Evolutionary conservation across 2,113 vertebrate genomes (phyloP), one percentile per base, ranked within the genome.

Genomic region (Hemibagrus wyckioides): DNA sequence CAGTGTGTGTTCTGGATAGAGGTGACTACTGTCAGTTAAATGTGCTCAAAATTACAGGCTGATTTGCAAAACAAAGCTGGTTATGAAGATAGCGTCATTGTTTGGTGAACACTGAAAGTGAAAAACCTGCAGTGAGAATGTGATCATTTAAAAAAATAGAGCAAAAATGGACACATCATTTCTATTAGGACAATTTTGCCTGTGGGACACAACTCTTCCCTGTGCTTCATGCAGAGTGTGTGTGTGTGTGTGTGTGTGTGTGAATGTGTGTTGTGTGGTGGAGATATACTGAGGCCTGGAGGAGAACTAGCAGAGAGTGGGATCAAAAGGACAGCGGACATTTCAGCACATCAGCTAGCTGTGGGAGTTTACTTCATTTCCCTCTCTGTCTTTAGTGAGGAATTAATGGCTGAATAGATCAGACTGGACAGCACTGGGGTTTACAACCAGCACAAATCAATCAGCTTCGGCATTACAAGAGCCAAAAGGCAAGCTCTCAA

Each of bases 321-420:
- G 88, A 83, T 71, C 44, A 85, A 54, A 90, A 87, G 79, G 90
- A 92, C 89, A 86, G 50, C 85, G 61, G 48, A 44, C 50, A 89
- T 82, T 82, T 88, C 81, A 88, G 57, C 80, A 77, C 84, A 88
- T 86, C 80, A 48, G 79, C 91, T 86, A 89, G 90, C 90, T 90
- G 82, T 87, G 90, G 92, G 88, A 88, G 85, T 91, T 82, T 93
- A 89, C 89, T 92, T 90, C 90, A 92, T 92, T 93, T 94, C 92
- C 93, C 92, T 90, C 76, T 81, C 36, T 85, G 92, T 91, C 93
- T 91, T 82, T 90, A 93, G 91, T 87, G 44, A 63, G 90, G 92
- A 90, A 90, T 93, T 95, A 94, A 95, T 94, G 93, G 92, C 91
- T 94, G 92, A 94, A 94, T 94, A 93, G 91, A 95, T 94, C 52